phyloP scores from a whole-genome alignment of 2,888 invertebrate species.

The Taphrorychus bicolor region DNA sequence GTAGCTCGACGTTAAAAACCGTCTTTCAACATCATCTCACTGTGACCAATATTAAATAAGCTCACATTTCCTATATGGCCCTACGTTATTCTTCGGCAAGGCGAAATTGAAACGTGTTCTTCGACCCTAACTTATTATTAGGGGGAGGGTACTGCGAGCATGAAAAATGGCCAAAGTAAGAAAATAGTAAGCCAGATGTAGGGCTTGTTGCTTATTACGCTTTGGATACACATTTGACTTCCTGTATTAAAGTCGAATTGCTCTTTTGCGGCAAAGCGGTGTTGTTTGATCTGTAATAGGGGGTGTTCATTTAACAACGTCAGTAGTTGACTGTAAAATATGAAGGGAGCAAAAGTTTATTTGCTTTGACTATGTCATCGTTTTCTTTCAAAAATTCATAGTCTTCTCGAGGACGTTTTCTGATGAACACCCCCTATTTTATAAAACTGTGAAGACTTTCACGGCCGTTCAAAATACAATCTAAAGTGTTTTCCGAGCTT shows the following conservation, averaged over 20 bases:
- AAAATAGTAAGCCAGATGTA: constrained; percentile 50
- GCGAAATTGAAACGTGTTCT: constrained; percentile 13
- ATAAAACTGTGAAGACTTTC: no score
- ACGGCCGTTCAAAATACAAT: not conserved
- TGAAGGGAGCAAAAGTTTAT: no score
- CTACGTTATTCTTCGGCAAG: not conserved
- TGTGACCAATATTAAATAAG: constrained; percentile 3
- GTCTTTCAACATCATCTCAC: not conserved
- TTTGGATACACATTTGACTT: constrained; percentile 58
- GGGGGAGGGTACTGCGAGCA: constrained; percentile 30
- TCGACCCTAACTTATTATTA: constrained; percentile 21
- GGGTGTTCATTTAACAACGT: no score
- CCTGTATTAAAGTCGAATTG: constrained; percentile 45
- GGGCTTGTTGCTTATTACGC: constrained; percentile 47
- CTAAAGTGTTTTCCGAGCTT: no score
- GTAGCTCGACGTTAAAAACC: no score
- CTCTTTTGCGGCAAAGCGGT: constrained; percentile 4
- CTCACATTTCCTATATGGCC: constrained; percentile 1
- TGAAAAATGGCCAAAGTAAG: constrained; percentile 44
- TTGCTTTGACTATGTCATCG: no score
- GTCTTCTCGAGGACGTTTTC: no score
- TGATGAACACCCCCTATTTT: no score
- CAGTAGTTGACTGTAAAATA: no score
- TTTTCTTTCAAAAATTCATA: no score
- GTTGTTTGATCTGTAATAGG: constrained; percentile 17